Percentiles rank a stretch among this genome's conserved stretches.
Conservation (phyloP, 1,140 invertebrate genomes). For the Drusus annulatus region DNA sequence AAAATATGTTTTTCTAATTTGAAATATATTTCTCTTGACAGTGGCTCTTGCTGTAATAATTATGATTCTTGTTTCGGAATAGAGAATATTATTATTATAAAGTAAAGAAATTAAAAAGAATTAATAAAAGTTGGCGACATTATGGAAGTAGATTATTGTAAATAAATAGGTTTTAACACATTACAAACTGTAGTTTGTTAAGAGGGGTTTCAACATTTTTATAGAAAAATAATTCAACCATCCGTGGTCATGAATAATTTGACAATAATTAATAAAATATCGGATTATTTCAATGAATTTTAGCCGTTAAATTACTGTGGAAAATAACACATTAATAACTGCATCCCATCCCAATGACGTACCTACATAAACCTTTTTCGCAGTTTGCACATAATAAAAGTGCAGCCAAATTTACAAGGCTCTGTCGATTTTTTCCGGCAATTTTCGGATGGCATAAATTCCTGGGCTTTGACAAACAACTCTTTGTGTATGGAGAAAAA, state of each 20-base stretch:
- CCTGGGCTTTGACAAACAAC: constrained; percentile 35
- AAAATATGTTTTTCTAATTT: too few species aligned
- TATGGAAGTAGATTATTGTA: too few species aligned
- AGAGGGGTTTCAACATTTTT: too few species aligned
- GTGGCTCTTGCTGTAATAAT: too few species aligned
- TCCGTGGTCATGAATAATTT: not conserved
- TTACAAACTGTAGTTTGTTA: too few species aligned
- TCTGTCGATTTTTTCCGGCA: constrained; percentile 36
- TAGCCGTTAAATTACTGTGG: not conserved
- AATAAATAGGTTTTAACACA: too few species aligned
- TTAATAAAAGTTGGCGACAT: too few species aligned
- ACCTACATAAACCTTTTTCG: constrained; percentile 38
- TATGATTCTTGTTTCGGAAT: too few species aligned
- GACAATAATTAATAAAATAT: not conserved
- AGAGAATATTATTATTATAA: too few species aligned
- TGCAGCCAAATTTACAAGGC: constrained; percentile 43
- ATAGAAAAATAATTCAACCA: too few species aligned
- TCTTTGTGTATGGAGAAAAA: constrained; percentile 22
- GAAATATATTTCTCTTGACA: too few species aligned
- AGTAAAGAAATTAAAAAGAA: too few species aligned
- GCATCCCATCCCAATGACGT: constrained; percentile 34
- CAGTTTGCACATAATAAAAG: constrained; percentile 54
- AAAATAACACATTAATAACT: constrained; percentile 29
- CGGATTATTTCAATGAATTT: constrained; percentile 6
- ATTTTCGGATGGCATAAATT: constrained; percentile 42